Percentiles rank a stretch among this genome's conserved stretches.
Conservation (phyloP, 2,797 vertebrate species). For the Helarctos malayanus region DNA sequence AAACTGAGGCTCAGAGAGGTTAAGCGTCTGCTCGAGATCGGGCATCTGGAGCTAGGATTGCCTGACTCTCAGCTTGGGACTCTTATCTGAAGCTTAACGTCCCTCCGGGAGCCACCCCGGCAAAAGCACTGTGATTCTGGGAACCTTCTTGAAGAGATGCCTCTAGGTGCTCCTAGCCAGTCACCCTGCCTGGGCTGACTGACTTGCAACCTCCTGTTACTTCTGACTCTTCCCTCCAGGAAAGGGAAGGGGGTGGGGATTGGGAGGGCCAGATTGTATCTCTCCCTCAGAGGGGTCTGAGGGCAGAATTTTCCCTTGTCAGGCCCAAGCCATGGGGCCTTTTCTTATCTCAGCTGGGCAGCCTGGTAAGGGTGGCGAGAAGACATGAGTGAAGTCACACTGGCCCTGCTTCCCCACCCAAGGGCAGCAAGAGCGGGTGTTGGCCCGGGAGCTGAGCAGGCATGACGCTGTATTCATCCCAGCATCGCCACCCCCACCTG, state of each 20-base stretch:
- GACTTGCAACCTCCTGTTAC: background rate
- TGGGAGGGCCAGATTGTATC: background rate
- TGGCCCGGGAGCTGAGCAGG: background rate
- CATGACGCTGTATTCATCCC: conserved; percentile 38
- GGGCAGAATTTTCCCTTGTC: conserved; percentile 21
- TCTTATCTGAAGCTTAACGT: background rate
- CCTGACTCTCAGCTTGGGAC: background rate
- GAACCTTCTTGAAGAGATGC: conserved; percentile 29
- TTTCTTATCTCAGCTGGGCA: conserved; percentile 69
- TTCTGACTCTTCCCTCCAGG: background rate
- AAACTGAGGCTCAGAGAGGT: background rate
- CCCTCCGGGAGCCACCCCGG: background rate
- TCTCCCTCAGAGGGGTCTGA: background rate
- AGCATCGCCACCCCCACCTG: background rate
- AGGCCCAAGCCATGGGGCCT: background rate
- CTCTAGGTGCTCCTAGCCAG: background rate
- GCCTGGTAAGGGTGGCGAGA: background rate
- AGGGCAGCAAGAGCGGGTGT: background rate
- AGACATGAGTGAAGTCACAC: conserved; percentile 28
- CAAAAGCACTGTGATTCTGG: conserved; percentile 8
- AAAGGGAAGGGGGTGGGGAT: background rate
- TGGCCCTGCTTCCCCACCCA: conserved; percentile 8
- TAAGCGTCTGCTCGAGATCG: background rate
- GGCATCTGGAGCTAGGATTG: background rate
- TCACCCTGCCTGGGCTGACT: background rate